These are phyloP conservation scores for Flexamia atlantica DNA, from an alignment of 2,888 invertebrate genomes.

Conservation along the genomic window DNA sequence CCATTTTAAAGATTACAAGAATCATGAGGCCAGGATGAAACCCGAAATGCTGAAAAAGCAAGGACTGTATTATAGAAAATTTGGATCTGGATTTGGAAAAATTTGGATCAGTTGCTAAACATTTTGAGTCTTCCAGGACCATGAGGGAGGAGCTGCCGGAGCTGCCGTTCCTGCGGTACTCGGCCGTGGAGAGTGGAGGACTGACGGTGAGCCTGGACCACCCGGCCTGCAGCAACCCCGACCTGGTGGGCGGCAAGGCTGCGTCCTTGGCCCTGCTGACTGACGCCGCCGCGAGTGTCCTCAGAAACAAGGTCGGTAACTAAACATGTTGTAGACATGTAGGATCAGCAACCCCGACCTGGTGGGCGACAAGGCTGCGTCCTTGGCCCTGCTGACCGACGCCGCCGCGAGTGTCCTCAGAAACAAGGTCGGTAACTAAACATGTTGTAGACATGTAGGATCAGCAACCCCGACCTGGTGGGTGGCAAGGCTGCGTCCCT, in stretches of 20 bases:
- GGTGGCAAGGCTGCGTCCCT: conserved; percentile 91
- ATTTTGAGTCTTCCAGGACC: conserved; percentile 1
- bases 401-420: not conserved
- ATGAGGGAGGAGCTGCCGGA: conserved; percentile 15
- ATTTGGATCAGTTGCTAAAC: not conserved
- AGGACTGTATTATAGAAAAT: no score
- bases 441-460: no score
- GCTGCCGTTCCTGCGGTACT: conserved; percentile 14
- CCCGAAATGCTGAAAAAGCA: no score
- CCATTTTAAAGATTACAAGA: no score
- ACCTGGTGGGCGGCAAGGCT: conserved; percentile 87
- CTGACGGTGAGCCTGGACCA: conserved; percentile 75
- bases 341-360: conserved; percentile 77
- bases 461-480: conserved; percentile 78
- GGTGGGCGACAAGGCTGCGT: conserved; percentile 89
- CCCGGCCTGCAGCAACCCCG: conserved; percentile 76
- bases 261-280: conserved; percentile 83
- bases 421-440: conserved; percentile 9
- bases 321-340: no score
- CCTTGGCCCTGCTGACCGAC: conserved; percentile 81
- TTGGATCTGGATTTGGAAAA: no score
- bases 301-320: conserved; percentile 35
- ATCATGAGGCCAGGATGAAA: no score
- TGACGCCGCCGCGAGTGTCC: not conserved
- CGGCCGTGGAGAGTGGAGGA: not conserved